Base-by-base conservation (phyloP, 2,888 invertebrate species). In the Chrysotoxum bicinctum region DNA sequence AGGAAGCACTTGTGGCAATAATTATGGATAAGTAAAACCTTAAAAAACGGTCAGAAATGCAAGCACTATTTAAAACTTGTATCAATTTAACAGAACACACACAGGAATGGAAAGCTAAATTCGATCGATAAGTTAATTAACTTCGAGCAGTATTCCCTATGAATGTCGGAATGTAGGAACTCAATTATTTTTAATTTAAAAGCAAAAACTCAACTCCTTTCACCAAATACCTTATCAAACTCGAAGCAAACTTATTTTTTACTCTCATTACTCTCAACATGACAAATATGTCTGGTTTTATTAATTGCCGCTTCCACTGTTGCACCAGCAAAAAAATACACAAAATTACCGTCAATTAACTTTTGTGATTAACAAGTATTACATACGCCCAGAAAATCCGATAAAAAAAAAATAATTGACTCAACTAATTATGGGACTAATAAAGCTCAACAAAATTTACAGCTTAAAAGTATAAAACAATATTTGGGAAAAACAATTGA, bases 341-440 rank as follows among this genome's bases (percentile, higher is more conserved):
- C 50, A 45, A 80, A 80, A 80, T 80, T 76, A 76, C 52, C 40
- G 72, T 72, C 77, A 82, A 82, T 82, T 72, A 82, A 82, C 26
- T 58, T 77, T 45, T 70, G 30, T 43, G 37, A 26, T 75, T 75
- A 58, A 81, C 26, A 26, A 26, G 5, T 72, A 66, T 64, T 40
- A 40, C 12, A 23, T 37, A 45, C 43, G 37, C 45, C 26, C 19
- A 12, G 14, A 21, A 43, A 30, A 64, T 40, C 52, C 9, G 21
- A 35, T n/a, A 40, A 43, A 21, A 64, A 73, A 19, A 30, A 26
- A 26, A 26, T 26, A 4, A 26, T 26, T 26, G 4, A 26, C 26
- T 26, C 26, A 4, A 26, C 26, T 26, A 3, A 26, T 2, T 26
- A 26, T 5, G 26, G 26, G 2, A 26, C 26, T 26, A 26, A 26